A percentile compares a stretch with the other conserved stretches of the same genome.
Conservation (phyloP, 2,888 invertebrate genomes). For the Ochropacha duplaris region DNA sequence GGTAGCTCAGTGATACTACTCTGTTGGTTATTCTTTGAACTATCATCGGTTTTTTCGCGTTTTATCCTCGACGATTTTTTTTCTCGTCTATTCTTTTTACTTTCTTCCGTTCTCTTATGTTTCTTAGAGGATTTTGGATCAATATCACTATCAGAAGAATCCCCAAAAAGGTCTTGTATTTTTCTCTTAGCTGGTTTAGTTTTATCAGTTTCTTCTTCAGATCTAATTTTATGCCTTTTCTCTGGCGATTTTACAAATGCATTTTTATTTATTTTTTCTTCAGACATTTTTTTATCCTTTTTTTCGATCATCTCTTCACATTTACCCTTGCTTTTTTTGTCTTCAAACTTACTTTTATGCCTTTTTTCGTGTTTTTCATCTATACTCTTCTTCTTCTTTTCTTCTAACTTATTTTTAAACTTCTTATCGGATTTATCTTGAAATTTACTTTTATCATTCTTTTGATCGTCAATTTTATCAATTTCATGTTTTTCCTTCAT, state of each 20-base stretch:
- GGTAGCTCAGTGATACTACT: constrained; percentile 13
- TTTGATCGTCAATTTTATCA: constrained; percentile 18
- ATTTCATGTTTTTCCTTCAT: constrained; percentile 21
- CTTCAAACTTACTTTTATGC: constrained; percentile 5
- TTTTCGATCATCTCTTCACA: constrained; percentile 14
- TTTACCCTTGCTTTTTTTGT: constrained; percentile 21
- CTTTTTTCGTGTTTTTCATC: constrained; percentile 7
- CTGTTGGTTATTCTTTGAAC: not conserved
- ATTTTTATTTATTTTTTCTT: constrained; percentile 18
- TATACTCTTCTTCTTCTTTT: constrained; percentile 9
- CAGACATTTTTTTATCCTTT: constrained; percentile 7
- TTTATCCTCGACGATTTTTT: constrained; percentile 14
- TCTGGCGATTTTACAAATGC: constrained; percentile 15
- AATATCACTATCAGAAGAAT: constrained; percentile 72
- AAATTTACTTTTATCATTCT: constrained; percentile 16
- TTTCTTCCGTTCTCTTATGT: constrained; percentile 46
- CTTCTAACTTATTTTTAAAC: constrained; percentile 10
- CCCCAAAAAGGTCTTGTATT: constrained; percentile 79
- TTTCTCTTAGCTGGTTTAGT: constrained; percentile 64
- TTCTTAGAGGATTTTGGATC: too few relatives aligned
- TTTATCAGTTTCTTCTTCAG: constrained; percentile 45
- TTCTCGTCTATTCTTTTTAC: constrained; percentile 35
- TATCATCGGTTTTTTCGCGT: not conserved
- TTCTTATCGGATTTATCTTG: not conserved
- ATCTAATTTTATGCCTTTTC: constrained; percentile 9